These are phyloP conservation scores for Ahaetulla prasina DNA, from an alignment of 2,113 vertebrate genomes.

Conservation along the genomic window DNA sequence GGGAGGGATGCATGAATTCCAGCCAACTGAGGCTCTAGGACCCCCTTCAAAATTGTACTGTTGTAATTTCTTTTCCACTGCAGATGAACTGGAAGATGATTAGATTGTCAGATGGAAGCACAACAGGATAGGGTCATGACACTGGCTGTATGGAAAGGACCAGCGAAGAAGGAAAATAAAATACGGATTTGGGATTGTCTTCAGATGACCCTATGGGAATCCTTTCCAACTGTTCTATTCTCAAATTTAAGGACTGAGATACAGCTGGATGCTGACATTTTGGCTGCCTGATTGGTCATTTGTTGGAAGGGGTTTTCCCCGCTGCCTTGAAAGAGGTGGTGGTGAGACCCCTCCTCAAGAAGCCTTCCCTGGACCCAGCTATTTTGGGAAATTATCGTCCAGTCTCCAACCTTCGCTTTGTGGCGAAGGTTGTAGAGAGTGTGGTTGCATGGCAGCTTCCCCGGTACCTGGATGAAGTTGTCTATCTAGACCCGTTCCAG, in stretches of 20 bases:
- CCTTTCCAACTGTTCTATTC: not conserved
- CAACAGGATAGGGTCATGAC: not conserved
- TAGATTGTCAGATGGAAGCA: not conserved
- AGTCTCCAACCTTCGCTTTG: too few relatives aligned
- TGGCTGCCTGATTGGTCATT: not conserved
- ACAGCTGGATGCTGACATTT: not conserved
- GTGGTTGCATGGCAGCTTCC: too few relatives aligned
- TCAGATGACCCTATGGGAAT: not conserved
- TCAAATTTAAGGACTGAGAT: not conserved
- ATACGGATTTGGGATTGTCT: not conserved
- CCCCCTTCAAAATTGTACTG: not conserved
- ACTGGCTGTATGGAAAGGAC: not conserved
- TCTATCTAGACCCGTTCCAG: too few relatives aligned
- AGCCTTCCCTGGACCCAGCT: too few relatives aligned
- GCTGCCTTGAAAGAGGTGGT: too few relatives aligned
- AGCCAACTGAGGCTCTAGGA: not conserved
- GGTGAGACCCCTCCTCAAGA: too few relatives aligned
- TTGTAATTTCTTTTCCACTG: not conserved
- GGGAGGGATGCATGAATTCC: not conserved
- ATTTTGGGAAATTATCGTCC: too few relatives aligned
- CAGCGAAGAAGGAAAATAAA: not conserved
- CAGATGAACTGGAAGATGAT: not conserved
- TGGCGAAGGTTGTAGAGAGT: too few relatives aligned
- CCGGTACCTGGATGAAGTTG: too few relatives aligned
- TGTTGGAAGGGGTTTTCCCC: too few relatives aligned